These are phyloP conservation scores for Buphagus erythrorhynchus DNA, from an alignment of 2,797 vertebrate species.

Conservation along the genomic window DNA sequence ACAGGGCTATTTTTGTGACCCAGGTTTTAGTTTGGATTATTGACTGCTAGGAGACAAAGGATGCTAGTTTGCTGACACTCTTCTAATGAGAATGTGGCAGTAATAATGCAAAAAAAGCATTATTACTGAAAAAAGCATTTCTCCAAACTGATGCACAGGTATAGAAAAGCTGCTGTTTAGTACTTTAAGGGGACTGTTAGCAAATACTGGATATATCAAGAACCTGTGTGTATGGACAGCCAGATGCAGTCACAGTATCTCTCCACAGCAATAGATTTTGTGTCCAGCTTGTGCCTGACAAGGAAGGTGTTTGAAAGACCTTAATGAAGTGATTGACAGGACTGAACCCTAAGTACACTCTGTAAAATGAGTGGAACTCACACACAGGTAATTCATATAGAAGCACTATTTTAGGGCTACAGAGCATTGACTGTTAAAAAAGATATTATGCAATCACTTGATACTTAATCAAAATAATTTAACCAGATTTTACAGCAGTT, in stretches of 20 bases:
- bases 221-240: neutral
- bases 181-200: neutral
- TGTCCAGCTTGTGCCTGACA: neutral
- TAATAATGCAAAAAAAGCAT: neutral
- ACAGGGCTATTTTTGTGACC: neutral
- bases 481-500: neutral
- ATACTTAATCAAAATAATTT: neutral
- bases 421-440: neutral
- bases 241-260: neutral
- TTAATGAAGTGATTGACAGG: neutral
- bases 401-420: neutral
- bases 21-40: neutral
- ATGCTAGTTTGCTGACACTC: neutral
- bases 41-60: neutral
- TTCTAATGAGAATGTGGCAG: neutral
- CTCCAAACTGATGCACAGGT: neutral
- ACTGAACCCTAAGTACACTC: neutral
- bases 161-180: neutral
- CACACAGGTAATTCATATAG: neutral
- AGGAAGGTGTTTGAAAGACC: neutral
- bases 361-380: neutral
- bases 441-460: neutral
- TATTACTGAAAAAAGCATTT: neutral
- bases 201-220: neutral
- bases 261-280: neutral